These are phyloP conservation scores for Paragorgia papillata DNA, from an alignment of 92 coral and sea anemone species.

Conservation along the genomic window DNA sequence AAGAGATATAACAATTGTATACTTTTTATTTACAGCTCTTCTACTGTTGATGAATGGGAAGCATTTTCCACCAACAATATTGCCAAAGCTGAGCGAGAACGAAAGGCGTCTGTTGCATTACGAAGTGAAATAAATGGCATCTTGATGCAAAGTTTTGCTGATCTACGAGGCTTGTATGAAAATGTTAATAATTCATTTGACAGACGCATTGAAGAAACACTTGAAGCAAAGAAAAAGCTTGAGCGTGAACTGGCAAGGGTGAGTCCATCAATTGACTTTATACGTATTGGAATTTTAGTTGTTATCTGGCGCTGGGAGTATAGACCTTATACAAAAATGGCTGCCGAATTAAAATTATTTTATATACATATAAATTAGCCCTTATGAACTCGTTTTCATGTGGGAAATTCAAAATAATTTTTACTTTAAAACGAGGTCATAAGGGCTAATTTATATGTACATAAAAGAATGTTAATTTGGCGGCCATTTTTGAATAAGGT, in stretches of 20 bases:
- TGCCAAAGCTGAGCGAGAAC: slow-evolving; percentile 92
- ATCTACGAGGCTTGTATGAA: slow-evolving; percentile 88
- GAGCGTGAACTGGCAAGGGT: slow-evolving; percentile 95
- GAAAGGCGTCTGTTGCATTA: slow-evolving; percentile 92
- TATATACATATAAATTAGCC: too few species aligned
- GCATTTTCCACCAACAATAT: slow-evolving; percentile 90
- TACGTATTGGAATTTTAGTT: too few species aligned
- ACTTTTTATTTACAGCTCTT: slow-evolving; percentile 69
- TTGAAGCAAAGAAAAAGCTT: slow-evolving; percentile 77
- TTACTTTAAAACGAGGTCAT: too few species aligned
- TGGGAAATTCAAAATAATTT: too few species aligned
- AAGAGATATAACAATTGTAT: too few species aligned
- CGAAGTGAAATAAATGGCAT: slow-evolving; percentile 96
- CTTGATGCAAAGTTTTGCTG: slow-evolving; percentile 94
- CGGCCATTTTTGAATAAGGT: too few species aligned
- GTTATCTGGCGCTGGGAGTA: too few species aligned
- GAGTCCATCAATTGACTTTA: background rate
- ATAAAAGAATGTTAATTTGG: too few species aligned
- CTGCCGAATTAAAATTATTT: too few species aligned
- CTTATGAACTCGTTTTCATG: too few species aligned
- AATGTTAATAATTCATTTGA: slow-evolving; percentile 90
- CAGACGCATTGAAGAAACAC: slow-evolving; percentile 86
- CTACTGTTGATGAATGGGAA: slow-evolving; percentile 97
- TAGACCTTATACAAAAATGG: too few species aligned
- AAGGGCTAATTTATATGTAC: too few species aligned